These are phyloP conservation scores for Embiotoca jacksoni DNA, from an alignment of 2,113 vertebrate genomes.

Conservation along the genomic window DNA sequence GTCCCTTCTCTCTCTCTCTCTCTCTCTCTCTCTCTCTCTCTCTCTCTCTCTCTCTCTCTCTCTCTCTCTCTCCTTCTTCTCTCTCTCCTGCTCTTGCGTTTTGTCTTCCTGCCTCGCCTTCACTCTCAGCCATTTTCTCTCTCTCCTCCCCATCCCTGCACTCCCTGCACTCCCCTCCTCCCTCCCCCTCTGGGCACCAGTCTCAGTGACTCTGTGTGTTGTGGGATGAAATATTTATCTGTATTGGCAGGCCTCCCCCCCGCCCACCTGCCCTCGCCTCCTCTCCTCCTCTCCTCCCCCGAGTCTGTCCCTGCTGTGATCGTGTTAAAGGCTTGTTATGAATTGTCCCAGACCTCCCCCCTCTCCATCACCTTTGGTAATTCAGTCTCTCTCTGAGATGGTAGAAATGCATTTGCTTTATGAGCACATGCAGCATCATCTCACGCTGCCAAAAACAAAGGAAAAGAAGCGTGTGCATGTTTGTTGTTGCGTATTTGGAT, in stretches of 20 bases:
- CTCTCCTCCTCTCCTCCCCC: slow-evolving; percentile 45
- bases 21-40: slow-evolving; percentile 7
- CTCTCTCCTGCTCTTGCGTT: slow-evolving; percentile 30
- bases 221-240: slow-evolving; percentile 80
- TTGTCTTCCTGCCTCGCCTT: slow-evolving; percentile 30
- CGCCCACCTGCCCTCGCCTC: slow-evolving; percentile 13
- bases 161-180: not conserved
- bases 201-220: slow-evolving; percentile 72
- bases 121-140: slow-evolving; percentile 37
- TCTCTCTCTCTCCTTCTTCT: slow-evolving; percentile 15
- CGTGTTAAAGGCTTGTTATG: slow-evolving; percentile 61
- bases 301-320: slow-evolving; percentile 66
- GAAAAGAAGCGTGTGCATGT: not conserved
- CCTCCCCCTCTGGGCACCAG: slow-evolving; percentile 61
- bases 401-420: slow-evolving; percentile 19
- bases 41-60: slow-evolving; percentile 7
- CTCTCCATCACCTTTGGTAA: slow-evolving; percentile 28
- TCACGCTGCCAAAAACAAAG: slow-evolving; percentile 18
- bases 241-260: slow-evolving; percentile 76
- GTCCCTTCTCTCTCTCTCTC: slow-evolving; percentile 31
- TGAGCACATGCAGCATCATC: slow-evolving; percentile 25
- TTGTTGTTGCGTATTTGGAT: slow-evolving; percentile 22
- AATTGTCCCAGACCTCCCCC: slow-evolving; percentile 26
- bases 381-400: slow-evolving; percentile 23
- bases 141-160: not conserved